Base-by-base conservation (phyloP, 1,140 invertebrate genomes). In the Planococcus citri region DNA sequence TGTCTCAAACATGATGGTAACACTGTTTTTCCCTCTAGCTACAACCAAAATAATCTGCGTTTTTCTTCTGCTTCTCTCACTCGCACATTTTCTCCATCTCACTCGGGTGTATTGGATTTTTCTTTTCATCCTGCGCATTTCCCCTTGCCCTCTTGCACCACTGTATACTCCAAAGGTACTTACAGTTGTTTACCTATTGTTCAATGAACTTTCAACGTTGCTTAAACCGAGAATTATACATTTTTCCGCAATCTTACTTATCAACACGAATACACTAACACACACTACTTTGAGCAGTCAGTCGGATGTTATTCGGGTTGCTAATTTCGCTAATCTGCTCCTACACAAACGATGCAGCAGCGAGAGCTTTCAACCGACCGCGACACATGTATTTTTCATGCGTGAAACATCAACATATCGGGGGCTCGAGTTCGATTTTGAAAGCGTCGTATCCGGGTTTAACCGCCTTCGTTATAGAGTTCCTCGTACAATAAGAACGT, bases 151-250 rank as follows among this genome's bases (percentile, higher is more conserved):
- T n/a, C n/a, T n/a, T n/a, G n/a, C n/a, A n/a, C n/a, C n/a, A n/a
- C n/a, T n/a, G n/a, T n/a, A n/a, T n/a, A n/a, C 22, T 22, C 10
- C 25, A 25, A 64, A 25, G 25, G 60, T 64, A 64, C 60, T 4
- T 60, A 64, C 21, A 10, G 9, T 64, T 64, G 60, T 64, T 64
- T 64, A 64, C 60, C 60, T 14, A 64, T 64, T 64, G 60, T 64
- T 25, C 60, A 27, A 64, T 64, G 60, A 64, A 64, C 60, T 64
- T 64, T 24, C 4, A 27, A 24, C 25, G 22, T 12, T 20, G 17
- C 21, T 20, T n/a, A n/a, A 22, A n/a, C 6, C 51, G 21, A 20
- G 51, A 8, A 58, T 20, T 58, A 8, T 8, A 58, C 17, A 64
- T 64, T 64, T 64, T 25, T 24, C 10, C 60, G 25, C 60, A 6